Evolutionary conservation across 2,113 vertebrate species (phyloP), one percentile per base, ranked within the genome.

Genomic region (Ptilonorhynchus violaceus): DNA sequence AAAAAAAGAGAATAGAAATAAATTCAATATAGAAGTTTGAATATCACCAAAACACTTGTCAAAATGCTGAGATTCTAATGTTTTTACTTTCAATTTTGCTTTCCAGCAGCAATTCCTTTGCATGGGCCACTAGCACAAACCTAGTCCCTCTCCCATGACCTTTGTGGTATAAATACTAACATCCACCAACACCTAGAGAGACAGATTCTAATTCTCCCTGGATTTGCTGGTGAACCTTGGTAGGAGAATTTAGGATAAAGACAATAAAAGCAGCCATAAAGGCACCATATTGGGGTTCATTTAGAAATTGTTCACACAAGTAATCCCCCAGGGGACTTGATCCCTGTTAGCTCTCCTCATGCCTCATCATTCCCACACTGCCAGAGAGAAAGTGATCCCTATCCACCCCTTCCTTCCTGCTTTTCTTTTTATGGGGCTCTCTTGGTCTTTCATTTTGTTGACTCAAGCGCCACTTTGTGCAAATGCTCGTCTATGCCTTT

Each of bases 101-200:
- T 23, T 60, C 17, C 11, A 47, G 13, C 5, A 67, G 15, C 19
- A 81, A 58, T 17, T 44, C 14, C 14, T 74, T 67, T 39, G 4
- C 0, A 0, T 25, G 62, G 6, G 6, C 16, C 21, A 13, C 41
- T 39, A 80, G 23, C 7, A 72, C 6, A 39, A 62, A 58, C 1
- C 10, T 58, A 11, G 4, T 3, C 3, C 22, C 9, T 39, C 21
- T 39, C 22, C n/a, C 23, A 12, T 11, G 4, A 27, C 13, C 39
- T 75, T 33, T 0, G 0, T 72, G 27, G 5, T 47, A 8, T 39
- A 69, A 77, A 75, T 23, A 64, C 4, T 28, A 47, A 31, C 0
- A 5, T 25, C 22, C 12, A 25, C 39, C 44, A 68, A 11, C 14
- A 44, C 3, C 21, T 21, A 22, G 5, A 72, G 17, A 19, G 17